Percentiles rank a stretch among this genome's conserved stretches.
Evolutionary conservation across 2,113 vertebrate species (phyloP).

Genomic region (Falco punctatus): DNA sequence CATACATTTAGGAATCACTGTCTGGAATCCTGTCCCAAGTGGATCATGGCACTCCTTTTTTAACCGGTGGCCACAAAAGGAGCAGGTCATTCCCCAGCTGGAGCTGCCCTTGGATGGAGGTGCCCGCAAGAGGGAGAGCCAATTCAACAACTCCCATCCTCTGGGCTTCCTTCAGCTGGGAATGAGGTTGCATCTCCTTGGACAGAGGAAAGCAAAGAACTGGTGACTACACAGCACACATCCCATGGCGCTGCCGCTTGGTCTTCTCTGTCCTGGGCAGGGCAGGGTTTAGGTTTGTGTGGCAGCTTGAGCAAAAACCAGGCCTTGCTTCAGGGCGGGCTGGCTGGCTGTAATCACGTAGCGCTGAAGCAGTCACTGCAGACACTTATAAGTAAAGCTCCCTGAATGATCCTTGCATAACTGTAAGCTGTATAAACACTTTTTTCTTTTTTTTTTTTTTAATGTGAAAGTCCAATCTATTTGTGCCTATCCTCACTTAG

Average conservation of each 20-base stretch:
- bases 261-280: background rate
- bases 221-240: background rate
- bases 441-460: background rate
- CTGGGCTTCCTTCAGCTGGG: background rate
- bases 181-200: background rate
- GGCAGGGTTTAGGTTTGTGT: background rate
- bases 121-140: background rate
- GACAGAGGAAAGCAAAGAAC: background rate
- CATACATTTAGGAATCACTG: background rate
- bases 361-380: background rate
- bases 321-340: background rate
- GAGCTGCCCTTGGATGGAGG: background rate
- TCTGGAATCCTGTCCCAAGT: background rate
- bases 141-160: background rate
- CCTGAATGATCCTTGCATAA: background rate
- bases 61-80: background rate
- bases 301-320: background rate
- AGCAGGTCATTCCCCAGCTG: background rate
- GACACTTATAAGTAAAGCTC: background rate
- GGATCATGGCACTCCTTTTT: background rate
- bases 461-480: background rate
- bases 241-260: background rate
- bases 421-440: background rate
- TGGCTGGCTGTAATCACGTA: background rate
- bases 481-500: background rate